phyloP scores from a whole-genome alignment of 2,888 invertebrate species.

The Gisinianus flammeolus region DNA sequence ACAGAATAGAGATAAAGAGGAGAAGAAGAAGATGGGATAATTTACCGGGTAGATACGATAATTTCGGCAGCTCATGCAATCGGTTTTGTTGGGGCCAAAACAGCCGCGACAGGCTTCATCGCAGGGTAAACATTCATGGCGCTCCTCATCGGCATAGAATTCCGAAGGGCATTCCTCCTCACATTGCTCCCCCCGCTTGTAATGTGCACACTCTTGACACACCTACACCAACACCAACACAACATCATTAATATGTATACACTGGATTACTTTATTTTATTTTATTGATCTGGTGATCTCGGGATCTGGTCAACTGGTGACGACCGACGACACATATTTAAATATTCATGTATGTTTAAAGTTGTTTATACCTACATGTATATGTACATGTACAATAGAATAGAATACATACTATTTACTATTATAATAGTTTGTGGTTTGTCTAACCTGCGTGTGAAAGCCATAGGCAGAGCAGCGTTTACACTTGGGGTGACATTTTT shows the following conservation, averaged over 20 bases:
- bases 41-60: slow-evolving; percentile 71
- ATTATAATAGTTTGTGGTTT: neutral
- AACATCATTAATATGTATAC: neutral
- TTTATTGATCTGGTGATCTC: no score
- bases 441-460: slow-evolving; percentile 72
- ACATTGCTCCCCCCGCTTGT: slow-evolving; percentile 85
- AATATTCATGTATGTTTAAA: no score
- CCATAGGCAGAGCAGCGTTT: slow-evolving; percentile 87
- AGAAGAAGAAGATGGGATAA: no score
- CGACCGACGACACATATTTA: no score
- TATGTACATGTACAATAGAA: no score
- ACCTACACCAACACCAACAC: slow-evolving; percentile 62
- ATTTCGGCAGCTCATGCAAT: slow-evolving; percentile 79
- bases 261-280: neutral
- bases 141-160: slow-evolving; percentile 78
- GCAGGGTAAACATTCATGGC: slow-evolving; percentile 66
- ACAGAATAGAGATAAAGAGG: no score
- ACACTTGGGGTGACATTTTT: slow-evolving; percentile 88
- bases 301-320: no score
- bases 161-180: slow-evolving; percentile 80
- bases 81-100: slow-evolving; percentile 74
- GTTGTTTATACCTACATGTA: no score
- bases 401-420: no score
- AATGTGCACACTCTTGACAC: slow-evolving; percentile 85
- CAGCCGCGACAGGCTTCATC: slow-evolving; percentile 85